Base-by-base conservation (phyloP, 2,888 invertebrate genomes). In the Pediacus dermestoides region DNA sequence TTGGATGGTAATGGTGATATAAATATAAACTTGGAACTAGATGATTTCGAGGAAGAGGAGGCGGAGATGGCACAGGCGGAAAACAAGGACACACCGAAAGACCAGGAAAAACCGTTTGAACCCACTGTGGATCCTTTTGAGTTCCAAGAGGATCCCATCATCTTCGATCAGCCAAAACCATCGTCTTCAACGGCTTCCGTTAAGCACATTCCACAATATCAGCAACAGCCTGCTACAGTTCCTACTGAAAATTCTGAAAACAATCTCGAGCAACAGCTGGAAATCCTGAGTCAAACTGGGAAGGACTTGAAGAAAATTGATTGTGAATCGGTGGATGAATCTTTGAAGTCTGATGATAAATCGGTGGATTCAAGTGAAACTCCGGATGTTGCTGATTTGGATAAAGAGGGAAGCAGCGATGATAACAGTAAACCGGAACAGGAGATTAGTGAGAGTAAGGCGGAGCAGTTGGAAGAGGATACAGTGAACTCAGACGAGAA, bases 101-200 rank as follows among this genome's bases (percentile, higher is more conserved):
- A 28, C 22, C n/a, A 14, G 9, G 52, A 53, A 42, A 42, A 48
- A 11, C 34, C 42, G 34, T 39, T 16, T 37, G 37, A 53, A 44
- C 27, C 50, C 40, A 23, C 54, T 53, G 16, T 67, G 3, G 70
- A 70, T 50, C 70, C 70, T 2, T 70, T 70, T 46, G 70, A 70
- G 39, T 70, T 70, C 48, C 64, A 65, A 53, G 70, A 70, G 45
- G 70, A 69, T 38, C 65, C 66, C 2, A 61, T 65, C 11, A 53
- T 64, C 35, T 57, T 46, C 39, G 48, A 65, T 50, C 37, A 4
- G 9, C 51, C 52, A 30, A 57, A 54, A 44, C 22, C 48, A 32
- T 15, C 37, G 30, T 3, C 11, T 11, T 7, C 10, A 15, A 7
- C 2, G 10, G 10, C 44, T 13, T 45, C 46, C 12, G 16, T 39